These are phyloP conservation scores for Synanthedon formicaeformis DNA, from an alignment of 2,888 invertebrate species.

Conservation along the genomic window DNA sequence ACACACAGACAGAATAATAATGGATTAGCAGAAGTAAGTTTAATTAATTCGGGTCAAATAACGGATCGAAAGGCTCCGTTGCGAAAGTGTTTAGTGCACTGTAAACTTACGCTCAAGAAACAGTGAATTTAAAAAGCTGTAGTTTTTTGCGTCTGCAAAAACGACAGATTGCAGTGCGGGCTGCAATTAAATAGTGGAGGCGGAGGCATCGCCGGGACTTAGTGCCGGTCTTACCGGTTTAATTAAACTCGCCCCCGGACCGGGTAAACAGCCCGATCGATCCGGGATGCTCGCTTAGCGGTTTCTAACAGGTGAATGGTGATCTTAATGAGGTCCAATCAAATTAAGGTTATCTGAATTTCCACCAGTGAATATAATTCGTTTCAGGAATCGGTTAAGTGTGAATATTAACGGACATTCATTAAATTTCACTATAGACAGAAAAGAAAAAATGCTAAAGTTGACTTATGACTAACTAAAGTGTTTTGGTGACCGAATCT, in stretches of 20 bases:
- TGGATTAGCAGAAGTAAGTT: no score
- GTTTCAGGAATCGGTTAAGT: no score
- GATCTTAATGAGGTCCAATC: background rate
- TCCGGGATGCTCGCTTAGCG: constrained; percentile 1
- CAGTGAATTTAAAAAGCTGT: constrained; percentile 3
- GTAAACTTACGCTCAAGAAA: constrained; percentile 1
- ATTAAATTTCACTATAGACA: no score
- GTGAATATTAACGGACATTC: no score
- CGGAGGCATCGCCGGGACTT: constrained; percentile 1
- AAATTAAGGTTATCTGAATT: background rate
- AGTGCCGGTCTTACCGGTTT: constrained; percentile 3
- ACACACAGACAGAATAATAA: no score
- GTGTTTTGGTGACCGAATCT: no score
- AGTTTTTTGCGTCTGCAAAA: constrained; percentile 4
- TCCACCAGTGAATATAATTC: background rate
- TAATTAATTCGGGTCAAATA: no score
- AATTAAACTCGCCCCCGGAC: constrained; percentile 9
- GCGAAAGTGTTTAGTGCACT: no score
- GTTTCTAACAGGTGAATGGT: constrained; percentile 1
- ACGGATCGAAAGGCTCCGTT: no score
- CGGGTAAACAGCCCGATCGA: constrained; percentile 5
- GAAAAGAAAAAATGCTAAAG: no score
- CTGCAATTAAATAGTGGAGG: constrained; percentile 3
- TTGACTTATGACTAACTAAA: no score
- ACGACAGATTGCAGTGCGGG: constrained; percentile 1